phyloP scores from a whole-genome alignment of 2,888 invertebrate genomes.

The Clanis bilineata region DNA sequence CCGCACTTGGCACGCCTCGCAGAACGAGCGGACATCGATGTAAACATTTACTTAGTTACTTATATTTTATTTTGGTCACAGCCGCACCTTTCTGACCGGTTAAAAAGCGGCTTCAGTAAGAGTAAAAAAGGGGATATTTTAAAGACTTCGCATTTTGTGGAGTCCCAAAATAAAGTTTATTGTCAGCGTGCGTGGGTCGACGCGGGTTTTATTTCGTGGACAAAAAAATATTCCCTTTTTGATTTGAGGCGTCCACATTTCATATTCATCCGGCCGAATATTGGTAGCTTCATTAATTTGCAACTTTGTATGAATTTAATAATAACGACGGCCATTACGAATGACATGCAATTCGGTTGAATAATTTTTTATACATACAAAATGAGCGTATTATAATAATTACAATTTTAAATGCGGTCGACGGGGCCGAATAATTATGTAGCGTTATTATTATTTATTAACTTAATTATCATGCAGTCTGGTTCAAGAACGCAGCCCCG shows the following conservation, averaged over 20 bases:
- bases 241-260: constrained; percentile 30
- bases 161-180: constrained; percentile 73
- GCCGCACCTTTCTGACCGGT: constrained; percentile 55
- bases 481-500: no score
- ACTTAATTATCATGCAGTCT: not conserved
- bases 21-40: constrained; percentile 25
- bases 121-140: constrained; percentile 54
- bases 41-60: constrained; percentile 42
- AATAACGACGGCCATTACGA: constrained; percentile 3
- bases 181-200: constrained; percentile 59
- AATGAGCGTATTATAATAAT: constrained; percentile 9
- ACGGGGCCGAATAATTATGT: not conserved
- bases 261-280: constrained; percentile 24
- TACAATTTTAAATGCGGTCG: constrained; percentile 8
- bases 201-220: constrained; percentile 35
- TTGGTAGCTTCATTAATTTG: constrained; percentile 27
- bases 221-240: constrained; percentile 21
- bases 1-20: no score
- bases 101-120: constrained; percentile 53
- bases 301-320: constrained; percentile 27
- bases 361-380: constrained; percentile 6
- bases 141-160: constrained; percentile 52
- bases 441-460: constrained; percentile 9
- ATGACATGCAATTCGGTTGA: constrained; percentile 17
- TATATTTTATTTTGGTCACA: constrained; percentile 45